Conservation (phyloP, 2,888 invertebrate species). For the Netelia fuscicornis region DNA sequence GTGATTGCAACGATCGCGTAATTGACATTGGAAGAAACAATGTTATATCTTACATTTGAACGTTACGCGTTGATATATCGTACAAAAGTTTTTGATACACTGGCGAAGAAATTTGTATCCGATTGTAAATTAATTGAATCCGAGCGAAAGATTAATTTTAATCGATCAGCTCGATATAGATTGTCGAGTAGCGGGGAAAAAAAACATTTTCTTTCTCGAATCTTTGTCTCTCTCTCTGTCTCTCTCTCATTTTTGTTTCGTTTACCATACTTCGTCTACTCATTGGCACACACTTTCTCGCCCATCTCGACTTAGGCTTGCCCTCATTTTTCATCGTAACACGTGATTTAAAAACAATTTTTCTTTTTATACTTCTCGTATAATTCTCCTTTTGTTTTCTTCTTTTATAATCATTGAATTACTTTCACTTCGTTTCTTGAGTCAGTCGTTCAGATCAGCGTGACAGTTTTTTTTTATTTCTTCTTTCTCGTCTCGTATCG, state of each 20-base stretch:
- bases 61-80: too few relatives aligned
- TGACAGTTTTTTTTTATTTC: slow-evolving; percentile 28
- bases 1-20: too few relatives aligned
- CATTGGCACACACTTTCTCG: slow-evolving; percentile 61
- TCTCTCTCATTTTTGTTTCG: neutral
- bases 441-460: slow-evolving; percentile 60
- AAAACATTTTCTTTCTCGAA: slow-evolving; percentile 19
- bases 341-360: slow-evolving; percentile 37
- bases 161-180: slow-evolving; percentile 34
- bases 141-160: slow-evolving; percentile 44
- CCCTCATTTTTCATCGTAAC: neutral
- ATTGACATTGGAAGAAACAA: too few relatives aligned
- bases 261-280: slow-evolving; percentile 46
- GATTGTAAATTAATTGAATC: neutral
- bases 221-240: neutral
- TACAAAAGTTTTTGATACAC: too few relatives aligned
- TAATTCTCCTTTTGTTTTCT: slow-evolving; percentile 29
- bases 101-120: neutral
- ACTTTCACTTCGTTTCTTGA: slow-evolving; percentile 66
- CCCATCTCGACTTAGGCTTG: slow-evolving; percentile 11
- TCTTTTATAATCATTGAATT: slow-evolving; percentile 57
- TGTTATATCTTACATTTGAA: too few relatives aligned
- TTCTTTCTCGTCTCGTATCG: neutral
- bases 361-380: slow-evolving; percentile 53
- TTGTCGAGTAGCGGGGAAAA: slow-evolving; percentile 8